Base-by-base conservation (phyloP, 2,797 vertebrate species). In the Macropodus opercularis region DNA sequence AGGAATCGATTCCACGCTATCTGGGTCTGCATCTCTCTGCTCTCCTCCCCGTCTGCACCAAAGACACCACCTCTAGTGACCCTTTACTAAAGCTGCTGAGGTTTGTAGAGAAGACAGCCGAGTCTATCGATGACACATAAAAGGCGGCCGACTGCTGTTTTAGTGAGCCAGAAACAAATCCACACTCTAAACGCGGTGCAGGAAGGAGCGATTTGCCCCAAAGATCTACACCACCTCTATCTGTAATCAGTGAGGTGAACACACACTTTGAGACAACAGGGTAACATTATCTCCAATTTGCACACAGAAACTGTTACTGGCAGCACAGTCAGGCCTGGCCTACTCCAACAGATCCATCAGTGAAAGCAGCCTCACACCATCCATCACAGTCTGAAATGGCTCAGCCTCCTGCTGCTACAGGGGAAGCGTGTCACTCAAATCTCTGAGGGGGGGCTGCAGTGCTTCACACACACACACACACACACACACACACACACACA, bases 351-450 rank as follows among this genome's bases (percentile, higher is more conserved):
- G 63, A 84, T 79, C 71, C 71, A 78, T 86, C 79, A 83, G 15
- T 67, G 74, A 68, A 75, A 81, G 58, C 63, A 56, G 78, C 69
- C 58, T 70, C 63, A 77, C 63, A 58, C 68, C 69, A 86, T 88
- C 86, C 77, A 86, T 90, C 83, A 85, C 59, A 44, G 75, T 64
- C 79, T 80, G 67, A 69, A 76, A 70, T 50, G 63, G 43, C 62
- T 71, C 34, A 55, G 71, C 77, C 64, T 75, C 77, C 83, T 22
- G 49, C 69, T 6, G 48, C 65, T 83, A 36, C 56, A 13, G 76
- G 67, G 51, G 64, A 86, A 83, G 77, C 26, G 24, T 86, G 85
- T 85, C 82, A 80, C 81, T 85, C 77, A 82, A 72, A 75, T 69
- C 67, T 63, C 68, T 9, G 57, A 73, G 69, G 63, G 65, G 65